Conservation (phyloP, 2,113 vertebrate genomes). For the Gadus chalcogrammus region DNA sequence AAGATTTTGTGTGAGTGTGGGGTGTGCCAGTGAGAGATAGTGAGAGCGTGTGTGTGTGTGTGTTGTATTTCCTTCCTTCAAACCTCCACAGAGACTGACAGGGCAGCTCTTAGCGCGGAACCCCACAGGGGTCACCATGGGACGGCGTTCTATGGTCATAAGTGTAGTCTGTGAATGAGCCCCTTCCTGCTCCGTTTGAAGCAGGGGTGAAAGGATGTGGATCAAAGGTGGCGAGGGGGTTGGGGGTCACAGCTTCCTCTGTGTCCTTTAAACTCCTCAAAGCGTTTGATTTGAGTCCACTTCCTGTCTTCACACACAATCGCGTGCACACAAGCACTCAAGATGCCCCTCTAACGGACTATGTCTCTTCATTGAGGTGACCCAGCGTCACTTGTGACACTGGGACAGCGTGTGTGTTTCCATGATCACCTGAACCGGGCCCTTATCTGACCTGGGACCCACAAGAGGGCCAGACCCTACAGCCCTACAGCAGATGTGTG, state of each 20-base stretch:
- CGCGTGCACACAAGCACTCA: not conserved
- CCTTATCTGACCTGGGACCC: conserved; percentile 5
- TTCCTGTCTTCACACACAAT: conserved; percentile 31
- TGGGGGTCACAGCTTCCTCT: conserved; percentile 45
- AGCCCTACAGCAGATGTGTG: conserved; percentile 30
- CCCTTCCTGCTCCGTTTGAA: conserved; percentile 58
- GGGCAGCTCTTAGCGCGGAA: conserved; percentile 24
- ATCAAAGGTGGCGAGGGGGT: conserved; percentile 37
- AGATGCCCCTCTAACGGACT: not conserved
- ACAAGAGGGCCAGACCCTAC: conserved; percentile 10
- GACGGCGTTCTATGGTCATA: conserved; percentile 24
- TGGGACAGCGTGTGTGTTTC: conserved; percentile 4
- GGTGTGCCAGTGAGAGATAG: no score
- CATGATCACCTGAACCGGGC: conserved; percentile 3
- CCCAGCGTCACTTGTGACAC: no score
- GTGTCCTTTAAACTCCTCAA: conserved; percentile 45
- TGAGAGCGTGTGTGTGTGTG: no score
- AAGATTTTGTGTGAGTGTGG: no score
- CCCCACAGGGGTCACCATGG: conserved; percentile 16
- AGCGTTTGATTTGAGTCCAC: conserved; percentile 36
- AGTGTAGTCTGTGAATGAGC: conserved; percentile 39
- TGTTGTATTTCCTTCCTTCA: no score
- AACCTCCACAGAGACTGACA: conserved; percentile 14
- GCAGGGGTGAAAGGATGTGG: conserved; percentile 44
- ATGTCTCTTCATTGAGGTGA: no score